Percentiles rank a stretch among this genome's conserved stretches.
phyloP scores from a whole-genome alignment of 2,888 invertebrate species.

The Polietes domitor region DNA sequence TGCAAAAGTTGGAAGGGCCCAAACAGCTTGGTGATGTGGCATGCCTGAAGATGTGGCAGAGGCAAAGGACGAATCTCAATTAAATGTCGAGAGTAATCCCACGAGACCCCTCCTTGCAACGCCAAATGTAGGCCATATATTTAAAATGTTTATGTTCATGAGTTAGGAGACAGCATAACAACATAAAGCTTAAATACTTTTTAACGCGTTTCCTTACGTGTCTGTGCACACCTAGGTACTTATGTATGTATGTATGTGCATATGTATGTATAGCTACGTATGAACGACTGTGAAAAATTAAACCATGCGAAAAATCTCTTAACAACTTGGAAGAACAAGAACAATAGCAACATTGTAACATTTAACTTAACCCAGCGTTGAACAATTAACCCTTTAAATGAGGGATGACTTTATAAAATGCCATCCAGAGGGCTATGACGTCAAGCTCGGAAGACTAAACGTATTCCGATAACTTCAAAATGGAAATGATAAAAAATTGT shows the following conservation, averaged over 20 bases:
- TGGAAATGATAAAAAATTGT: too few relatives aligned
- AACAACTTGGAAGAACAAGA: slow-evolving; percentile 40
- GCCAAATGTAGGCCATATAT: slow-evolving; percentile 59
- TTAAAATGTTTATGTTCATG: slow-evolving; percentile 46
- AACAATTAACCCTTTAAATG: slow-evolving; percentile 24
- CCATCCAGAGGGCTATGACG: background rate
- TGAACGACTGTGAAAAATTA: slow-evolving; percentile 30
- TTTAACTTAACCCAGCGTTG: background rate
- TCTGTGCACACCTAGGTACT: background rate
- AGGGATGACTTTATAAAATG: background rate
- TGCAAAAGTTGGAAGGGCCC: slow-evolving; percentile 1
- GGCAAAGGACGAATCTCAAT: slow-evolving; percentile 45
- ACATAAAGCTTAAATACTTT: slow-evolving; percentile 51
- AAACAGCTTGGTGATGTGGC: background rate
- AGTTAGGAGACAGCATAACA: slow-evolving; percentile 30
- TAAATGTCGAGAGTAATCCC: slow-evolving; percentile 52
- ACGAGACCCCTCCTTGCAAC: slow-evolving; percentile 34
- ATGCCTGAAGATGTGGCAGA: background rate
- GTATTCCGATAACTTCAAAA: too few relatives aligned
- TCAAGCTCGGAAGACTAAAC: too few relatives aligned
- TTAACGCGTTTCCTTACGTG: slow-evolving; percentile 4
- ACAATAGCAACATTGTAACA: slow-evolving; percentile 27
- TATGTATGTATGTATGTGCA: background rate
- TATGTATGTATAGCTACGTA: background rate
- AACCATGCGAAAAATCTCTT: slow-evolving; percentile 37